Evolutionary conservation across 2,113 vertebrate genomes (phyloP).

Genomic region (Pipra filicauda): DNA sequence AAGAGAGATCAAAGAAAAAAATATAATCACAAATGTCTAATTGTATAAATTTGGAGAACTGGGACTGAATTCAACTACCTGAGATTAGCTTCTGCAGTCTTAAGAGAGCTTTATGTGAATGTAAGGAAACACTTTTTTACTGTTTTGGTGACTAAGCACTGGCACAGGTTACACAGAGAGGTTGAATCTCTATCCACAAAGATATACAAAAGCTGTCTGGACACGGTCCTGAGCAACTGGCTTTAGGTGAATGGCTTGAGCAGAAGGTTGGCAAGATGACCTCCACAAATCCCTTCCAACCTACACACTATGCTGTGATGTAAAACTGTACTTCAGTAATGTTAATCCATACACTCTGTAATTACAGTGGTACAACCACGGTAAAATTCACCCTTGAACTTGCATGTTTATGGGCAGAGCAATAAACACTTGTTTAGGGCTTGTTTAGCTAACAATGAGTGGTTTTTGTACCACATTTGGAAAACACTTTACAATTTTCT

Average conservation of each 20-base stretch:
- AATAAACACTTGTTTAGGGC: background rate
- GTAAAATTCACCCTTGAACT: background rate
- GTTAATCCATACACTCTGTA: background rate
- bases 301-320: background rate
- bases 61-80: background rate
- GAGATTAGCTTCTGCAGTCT: background rate
- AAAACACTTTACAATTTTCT: background rate
- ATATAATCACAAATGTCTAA: background rate
- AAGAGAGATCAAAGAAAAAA: background rate
- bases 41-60: background rate
- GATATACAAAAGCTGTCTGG: background rate
- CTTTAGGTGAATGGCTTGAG: background rate
- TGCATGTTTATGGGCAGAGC: background rate
- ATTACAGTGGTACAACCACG: background rate
- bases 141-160: accelerated
- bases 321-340: background rate
- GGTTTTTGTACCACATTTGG: background rate
- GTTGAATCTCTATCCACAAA: background rate
- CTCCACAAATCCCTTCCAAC: background rate
- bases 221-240: background rate
- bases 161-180: background rate
- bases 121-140: background rate
- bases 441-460: background rate
- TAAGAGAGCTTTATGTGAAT: background rate
- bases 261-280: background rate